Percentiles rank a stretch among this genome's conserved stretches.
phyloP scores from a whole-genome alignment of 2,113 vertebrate species.

The Sinocyclocheilus anshuiensis region DNA sequence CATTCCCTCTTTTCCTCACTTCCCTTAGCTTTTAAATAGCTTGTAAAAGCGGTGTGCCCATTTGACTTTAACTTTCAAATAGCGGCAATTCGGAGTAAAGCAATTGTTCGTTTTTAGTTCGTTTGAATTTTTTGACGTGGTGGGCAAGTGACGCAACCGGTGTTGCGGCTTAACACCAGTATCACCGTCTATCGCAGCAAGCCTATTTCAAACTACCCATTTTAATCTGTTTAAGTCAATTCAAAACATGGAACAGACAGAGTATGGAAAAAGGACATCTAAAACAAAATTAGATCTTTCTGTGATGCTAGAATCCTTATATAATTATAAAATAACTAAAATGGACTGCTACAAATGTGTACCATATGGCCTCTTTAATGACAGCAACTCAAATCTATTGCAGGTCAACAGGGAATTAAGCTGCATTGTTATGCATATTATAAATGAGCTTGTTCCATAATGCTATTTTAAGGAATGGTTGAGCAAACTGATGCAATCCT shows the following conservation, averaged over 20 bases:
- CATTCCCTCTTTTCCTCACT: too few species aligned
- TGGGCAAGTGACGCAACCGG: too few species aligned
- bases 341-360: not conserved
- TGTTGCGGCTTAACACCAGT: too few species aligned
- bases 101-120: too few species aligned
- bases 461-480: not conserved
- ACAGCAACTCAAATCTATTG: not conserved
- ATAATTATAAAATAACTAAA: not conserved
- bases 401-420: not conserved
- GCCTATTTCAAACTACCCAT: not conserved
- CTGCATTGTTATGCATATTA: slow-evolving; percentile 7
- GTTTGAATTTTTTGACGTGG: too few species aligned
- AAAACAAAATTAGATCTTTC: not conserved
- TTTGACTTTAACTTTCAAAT: too few species aligned
- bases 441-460: slow-evolving; percentile 12
- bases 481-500: slow-evolving; percentile 18
- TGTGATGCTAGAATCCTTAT: not conserved
- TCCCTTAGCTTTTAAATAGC: too few species aligned
- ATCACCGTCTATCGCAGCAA: too few species aligned
- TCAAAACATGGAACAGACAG: not conserved
- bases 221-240: not conserved
- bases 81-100: too few species aligned
- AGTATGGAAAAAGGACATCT: not conserved
- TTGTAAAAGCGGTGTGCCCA: too few species aligned
- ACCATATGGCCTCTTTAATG: not conserved